Evolutionary conservation across 1,140 invertebrate genomes (phyloP).

Genomic region (Maconellicoccus hirsutus): DNA sequence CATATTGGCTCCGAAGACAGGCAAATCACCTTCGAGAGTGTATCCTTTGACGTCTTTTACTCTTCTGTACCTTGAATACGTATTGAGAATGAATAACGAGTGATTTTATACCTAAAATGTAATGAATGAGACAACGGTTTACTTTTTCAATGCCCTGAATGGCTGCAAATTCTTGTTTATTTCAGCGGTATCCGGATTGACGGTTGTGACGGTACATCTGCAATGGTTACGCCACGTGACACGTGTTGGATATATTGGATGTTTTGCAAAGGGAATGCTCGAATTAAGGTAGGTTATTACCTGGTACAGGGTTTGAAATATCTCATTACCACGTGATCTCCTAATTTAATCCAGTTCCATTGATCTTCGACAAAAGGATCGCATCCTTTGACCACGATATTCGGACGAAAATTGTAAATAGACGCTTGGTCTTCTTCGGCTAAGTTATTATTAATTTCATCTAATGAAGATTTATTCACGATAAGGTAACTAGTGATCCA

Average conservation of each 20-base stretch:
- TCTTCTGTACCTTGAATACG: conserved; percentile 39
- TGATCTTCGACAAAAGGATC: conserved; percentile 50
- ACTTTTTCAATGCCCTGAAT: conserved; percentile 42
- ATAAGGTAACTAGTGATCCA: background rate
- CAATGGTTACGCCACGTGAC: background rate
- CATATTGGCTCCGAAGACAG: conserved; percentile 38
- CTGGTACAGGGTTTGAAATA: conserved; percentile 52
- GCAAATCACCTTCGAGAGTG: conserved; percentile 32
- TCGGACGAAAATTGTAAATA: conserved; percentile 49
- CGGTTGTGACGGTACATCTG: conserved; percentile 46
- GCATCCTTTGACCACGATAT: conserved; percentile 52
- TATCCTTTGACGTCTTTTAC: conserved; percentile 33
- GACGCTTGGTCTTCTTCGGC: conserved; percentile 36
- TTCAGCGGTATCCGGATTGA: conserved; percentile 42
- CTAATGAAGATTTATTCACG: background rate
- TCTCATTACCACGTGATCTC: conserved; percentile 43
- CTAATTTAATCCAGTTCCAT: conserved; percentile 57
- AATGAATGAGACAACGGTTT: background rate
- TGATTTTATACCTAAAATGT: background rate
- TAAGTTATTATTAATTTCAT: background rate
- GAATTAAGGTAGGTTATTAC: conserved; percentile 28
- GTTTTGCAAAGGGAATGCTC: too few species aligned
- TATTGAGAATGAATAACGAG: conserved; percentile 26
- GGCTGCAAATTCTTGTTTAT: conserved; percentile 42
- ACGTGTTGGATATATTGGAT: too few species aligned